These are phyloP conservation scores for Zootoca vivipara DNA, from an alignment of 2,113 vertebrate genomes.

Conservation along the genomic window DNA sequence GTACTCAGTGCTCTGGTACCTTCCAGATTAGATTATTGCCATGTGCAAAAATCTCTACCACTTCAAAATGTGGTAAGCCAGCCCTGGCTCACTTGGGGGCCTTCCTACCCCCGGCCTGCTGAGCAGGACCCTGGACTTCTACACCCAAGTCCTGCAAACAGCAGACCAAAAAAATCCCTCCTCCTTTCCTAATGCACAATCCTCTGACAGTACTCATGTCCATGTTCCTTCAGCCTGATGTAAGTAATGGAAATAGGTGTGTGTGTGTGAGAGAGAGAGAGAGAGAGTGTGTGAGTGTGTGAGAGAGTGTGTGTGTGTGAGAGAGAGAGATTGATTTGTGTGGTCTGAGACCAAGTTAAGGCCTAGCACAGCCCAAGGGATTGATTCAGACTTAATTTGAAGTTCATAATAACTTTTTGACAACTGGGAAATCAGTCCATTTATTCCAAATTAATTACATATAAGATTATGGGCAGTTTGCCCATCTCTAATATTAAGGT, in stretches of 20 bases:
- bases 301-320: too few species aligned
- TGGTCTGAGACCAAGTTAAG: not conserved
- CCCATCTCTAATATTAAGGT: not conserved
- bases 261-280: too few species aligned
- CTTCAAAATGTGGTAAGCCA: too few species aligned
- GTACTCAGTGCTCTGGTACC: too few species aligned
- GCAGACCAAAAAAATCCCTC: not conserved
- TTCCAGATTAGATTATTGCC: too few species aligned
- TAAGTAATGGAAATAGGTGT: not conserved
- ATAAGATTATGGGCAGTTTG: not conserved
- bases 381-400: conserved; percentile 4
- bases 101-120: too few species aligned
- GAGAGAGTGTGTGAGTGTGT: too few species aligned
- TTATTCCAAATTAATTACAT: conserved; percentile 17
- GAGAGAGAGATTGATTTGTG: not conserved
- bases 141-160: too few species aligned
- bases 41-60: too few species aligned
- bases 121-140: too few species aligned
- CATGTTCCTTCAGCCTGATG: not conserved
- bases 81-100: too few species aligned
- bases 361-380: not conserved
- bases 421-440: conserved; percentile 4
- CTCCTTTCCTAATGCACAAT: not conserved
- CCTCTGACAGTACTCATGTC: too few species aligned
- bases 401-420: conserved; percentile 12